Conservation (phyloP, 2,113 vertebrate species). For the Lampris incognitus region DNA sequence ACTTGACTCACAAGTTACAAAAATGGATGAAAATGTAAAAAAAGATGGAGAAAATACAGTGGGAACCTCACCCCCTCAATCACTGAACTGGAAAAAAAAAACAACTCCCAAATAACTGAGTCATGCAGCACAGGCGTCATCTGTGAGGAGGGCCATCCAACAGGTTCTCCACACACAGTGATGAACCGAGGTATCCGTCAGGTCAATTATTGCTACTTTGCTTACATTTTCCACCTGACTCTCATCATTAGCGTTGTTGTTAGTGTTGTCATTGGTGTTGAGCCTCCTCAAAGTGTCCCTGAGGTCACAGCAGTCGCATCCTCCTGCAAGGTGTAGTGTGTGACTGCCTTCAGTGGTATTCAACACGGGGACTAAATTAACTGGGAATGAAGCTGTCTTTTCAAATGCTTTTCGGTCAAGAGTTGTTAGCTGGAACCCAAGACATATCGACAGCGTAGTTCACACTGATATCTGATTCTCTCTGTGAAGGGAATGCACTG, state of each 20-base stretch:
- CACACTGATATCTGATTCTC: no score
- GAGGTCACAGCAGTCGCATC: no score
- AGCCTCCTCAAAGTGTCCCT: conserved; percentile 27
- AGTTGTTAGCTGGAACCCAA: no score
- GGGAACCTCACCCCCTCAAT: conserved; percentile 3
- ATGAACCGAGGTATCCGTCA: conserved; percentile 71
- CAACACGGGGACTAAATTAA: no score
- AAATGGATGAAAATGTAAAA: neutral
- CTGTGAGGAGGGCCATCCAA: conserved; percentile 30
- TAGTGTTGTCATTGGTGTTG: conserved; percentile 28
- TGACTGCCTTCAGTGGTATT: no score
- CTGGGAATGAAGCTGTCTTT: neutral
- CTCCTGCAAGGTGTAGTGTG: no score
- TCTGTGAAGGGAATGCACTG: neutral
- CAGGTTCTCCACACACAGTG: conserved; percentile 49
- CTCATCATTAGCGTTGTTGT: conserved; percentile 71
- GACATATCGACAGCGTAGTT: no score
- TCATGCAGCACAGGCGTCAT: neutral
- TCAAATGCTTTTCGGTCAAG: neutral
- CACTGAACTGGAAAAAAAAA: no score
- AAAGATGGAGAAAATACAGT: neutral
- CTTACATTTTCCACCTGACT: conserved; percentile 77
- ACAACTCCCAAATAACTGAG: conserved; percentile 14
- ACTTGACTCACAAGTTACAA: neutral
- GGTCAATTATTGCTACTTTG: conserved; percentile 76